These are phyloP conservation scores for Pipra filicauda DNA, from an alignment of 2,113 vertebrate species.

Conservation along the genomic window DNA sequence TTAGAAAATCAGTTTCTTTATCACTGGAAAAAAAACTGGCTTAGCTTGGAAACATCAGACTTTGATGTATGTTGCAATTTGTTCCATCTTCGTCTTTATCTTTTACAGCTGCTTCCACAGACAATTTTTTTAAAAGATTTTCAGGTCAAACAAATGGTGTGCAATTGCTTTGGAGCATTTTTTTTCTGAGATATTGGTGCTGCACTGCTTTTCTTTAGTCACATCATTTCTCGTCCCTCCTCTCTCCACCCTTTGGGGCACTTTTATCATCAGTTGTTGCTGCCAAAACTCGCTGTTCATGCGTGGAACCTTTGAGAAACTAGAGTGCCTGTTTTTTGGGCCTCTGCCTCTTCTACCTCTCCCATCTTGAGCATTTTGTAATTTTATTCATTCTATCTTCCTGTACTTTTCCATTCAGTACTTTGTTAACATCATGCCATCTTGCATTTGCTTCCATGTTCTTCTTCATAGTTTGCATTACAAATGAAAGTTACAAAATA, in stretches of 20 bases:
- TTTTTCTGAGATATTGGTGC: neutral
- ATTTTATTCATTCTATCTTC: neutral
- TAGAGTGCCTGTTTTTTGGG: neutral
- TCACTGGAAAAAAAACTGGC: neutral
- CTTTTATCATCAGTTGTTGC: neutral
- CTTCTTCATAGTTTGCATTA: neutral
- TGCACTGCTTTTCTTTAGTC: neutral
- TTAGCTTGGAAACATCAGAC: neutral
- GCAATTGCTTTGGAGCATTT: neutral
- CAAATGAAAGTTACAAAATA: neutral
- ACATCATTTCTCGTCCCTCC: neutral
- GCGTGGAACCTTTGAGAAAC: neutral
- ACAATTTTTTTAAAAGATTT: neutral
- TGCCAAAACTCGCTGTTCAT: neutral
- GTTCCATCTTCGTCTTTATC: neutral
- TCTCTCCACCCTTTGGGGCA: neutral
- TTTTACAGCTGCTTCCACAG: neutral
- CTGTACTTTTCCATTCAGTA: neutral
- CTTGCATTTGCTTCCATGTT: neutral
- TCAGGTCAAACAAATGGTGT: neutral
- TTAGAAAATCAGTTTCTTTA: constrained; percentile 18
- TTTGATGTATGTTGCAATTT: neutral
- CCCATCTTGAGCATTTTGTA: neutral
- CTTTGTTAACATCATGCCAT: neutral
- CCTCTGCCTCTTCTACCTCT: neutral